Conservation (phyloP, 2,113 vertebrate species). For the Ovis canadensis region DNA sequence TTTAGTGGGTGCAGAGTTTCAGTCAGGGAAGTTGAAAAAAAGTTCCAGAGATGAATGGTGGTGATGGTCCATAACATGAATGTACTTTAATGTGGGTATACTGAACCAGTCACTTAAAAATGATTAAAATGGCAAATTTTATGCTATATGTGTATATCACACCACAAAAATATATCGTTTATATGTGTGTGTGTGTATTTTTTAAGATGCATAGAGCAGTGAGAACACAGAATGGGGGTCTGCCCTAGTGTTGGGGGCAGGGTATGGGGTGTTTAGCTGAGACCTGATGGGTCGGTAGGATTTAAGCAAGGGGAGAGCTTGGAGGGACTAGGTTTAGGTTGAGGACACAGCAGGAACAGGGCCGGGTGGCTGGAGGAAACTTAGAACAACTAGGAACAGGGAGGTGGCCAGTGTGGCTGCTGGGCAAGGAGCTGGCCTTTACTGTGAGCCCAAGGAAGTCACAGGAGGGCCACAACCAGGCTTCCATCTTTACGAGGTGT, state of each 20-base stretch:
- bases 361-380: neutral
- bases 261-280: neutral
- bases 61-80: neutral
- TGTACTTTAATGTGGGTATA: neutral
- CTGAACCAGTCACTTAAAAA: neutral
- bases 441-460: neutral
- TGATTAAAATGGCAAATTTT: neutral
- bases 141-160: neutral
- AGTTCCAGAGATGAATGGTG: neutral
- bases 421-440: neutral
- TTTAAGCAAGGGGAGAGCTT: neutral
- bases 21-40: neutral
- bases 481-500: neutral
- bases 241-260: neutral
- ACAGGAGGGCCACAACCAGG: neutral
- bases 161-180: neutral
- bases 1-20: neutral
- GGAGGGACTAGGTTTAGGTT: neutral
- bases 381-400: neutral
- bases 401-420: neutral
- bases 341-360: no score
- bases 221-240: neutral
- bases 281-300: neutral
- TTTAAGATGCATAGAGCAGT: no score
- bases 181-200: neutral